Evolutionary conservation across 2,797 vertebrate genomes (phyloP), one percentile per base, ranked within the genome.

Genomic region (Arrhamphus sclerolepis): DNA sequence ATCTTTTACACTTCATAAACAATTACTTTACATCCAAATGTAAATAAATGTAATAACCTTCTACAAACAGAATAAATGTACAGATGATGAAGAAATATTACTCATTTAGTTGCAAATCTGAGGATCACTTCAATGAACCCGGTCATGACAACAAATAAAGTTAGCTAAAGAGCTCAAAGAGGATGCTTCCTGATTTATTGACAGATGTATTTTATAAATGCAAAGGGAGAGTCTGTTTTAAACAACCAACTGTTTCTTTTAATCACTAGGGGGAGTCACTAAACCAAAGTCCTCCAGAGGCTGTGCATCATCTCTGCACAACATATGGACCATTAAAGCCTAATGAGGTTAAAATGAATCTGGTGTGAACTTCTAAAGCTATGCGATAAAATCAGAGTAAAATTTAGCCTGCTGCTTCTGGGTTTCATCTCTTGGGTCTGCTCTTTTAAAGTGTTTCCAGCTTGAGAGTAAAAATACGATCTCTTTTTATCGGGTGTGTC

Each of bases 251-350:
- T 67, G 71, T 66, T 49, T 58, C 18, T 69, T 84, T 69, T 29
- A 20, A 63, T 72, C 87, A 86, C 80, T 85, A 82, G 79, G 54
- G 83, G 83, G 80, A 80, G 84, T 73, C 69, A 70, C 80, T 78
- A 75, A 82, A 70, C 72, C 61, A 7, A 69, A 60, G 71, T 78
- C 75, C 76, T 82, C 72, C 60, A 83, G 80, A 80, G 75, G 79
- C 66, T 72, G 72, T 67, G 76, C 71, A 66, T 82, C 63, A 73
- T 73, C 65, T 71, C 70, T 68, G 49, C 65, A 60, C 19, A 82
- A 75, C 86, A 85, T 80, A 83, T 78, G 79, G 75, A 66, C 67
- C 67, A 81, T 86, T 81, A 85, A 87, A 82, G 75, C 83, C 77
- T 76, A 86, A 89, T 71, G 78, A 83, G 81, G 77, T 14, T 58